phyloP scores from a whole-genome alignment of 2,888 invertebrate genomes.

The Scaptomyza caliginosa region DNA sequence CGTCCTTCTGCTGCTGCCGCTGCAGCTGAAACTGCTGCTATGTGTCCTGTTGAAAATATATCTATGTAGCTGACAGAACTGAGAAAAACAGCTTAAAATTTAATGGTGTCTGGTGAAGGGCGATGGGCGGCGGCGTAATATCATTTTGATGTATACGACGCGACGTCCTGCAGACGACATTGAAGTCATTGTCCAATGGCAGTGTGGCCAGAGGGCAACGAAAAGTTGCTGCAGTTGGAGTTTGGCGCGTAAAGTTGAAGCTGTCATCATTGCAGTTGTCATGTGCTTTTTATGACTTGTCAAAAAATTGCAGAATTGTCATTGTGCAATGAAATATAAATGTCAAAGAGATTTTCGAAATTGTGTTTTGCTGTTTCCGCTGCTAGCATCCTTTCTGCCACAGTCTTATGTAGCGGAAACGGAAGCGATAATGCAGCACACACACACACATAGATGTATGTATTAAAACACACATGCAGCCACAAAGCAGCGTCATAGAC shows the following conservation, averaged over 20 bases:
- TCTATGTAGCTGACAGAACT: conserved; percentile 22
- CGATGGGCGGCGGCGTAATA: conserved; percentile 39
- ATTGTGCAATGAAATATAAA: conserved; percentile 79
- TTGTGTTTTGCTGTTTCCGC: conserved; percentile 60
- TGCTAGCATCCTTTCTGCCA: conserved; percentile 39
- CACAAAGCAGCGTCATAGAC: conserved; percentile 1
- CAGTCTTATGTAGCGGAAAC: conserved; percentile 58
- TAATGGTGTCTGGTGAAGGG: conserved; percentile 31
- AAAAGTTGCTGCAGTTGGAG: conserved; percentile 25
- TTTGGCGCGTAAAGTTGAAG: conserved; percentile 15
- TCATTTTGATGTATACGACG: conserved; percentile 44
- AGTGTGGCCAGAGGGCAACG: conserved; percentile 17
- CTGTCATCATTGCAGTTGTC: conserved; percentile 53
- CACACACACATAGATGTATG: conserved; percentile 10
- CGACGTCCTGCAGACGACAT: conserved; percentile 24
- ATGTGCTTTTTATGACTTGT: conserved; percentile 70
- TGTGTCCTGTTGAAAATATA: conserved; percentile 11
- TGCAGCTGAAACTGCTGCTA: conserved; percentile 22
- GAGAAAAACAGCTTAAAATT: conserved; percentile 47
- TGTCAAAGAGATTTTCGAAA: conserved; percentile 73
- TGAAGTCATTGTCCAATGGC: conserved; percentile 20
- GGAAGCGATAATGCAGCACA: conserved; percentile 64
- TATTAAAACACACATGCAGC: background rate
- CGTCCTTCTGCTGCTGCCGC: conserved; percentile 5
- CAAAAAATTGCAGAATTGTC: conserved; percentile 70